Evolutionary conservation across 2,888 invertebrate genomes (phyloP).

Genomic region (Mactromeris polynyma): DNA sequence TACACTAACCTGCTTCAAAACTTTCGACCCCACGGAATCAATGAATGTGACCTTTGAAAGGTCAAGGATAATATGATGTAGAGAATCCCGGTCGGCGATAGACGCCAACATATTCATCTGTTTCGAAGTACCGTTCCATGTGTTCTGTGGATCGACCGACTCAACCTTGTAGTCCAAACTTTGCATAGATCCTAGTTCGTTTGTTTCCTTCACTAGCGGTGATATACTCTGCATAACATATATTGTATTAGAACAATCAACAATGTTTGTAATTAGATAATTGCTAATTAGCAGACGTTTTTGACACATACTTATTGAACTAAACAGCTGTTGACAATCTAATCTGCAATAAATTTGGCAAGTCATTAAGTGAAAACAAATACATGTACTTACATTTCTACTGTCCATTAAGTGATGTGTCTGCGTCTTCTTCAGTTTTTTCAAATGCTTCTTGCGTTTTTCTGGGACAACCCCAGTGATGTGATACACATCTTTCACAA

Average conservation of each 20-base stretch:
- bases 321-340: too few relatives aligned
- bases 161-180: constrained; percentile 36
- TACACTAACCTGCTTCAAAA: constrained; percentile 80
- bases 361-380: too few relatives aligned
- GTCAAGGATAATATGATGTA: constrained; percentile 85
- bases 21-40: constrained; percentile 84
- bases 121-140: not conserved
- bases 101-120: constrained; percentile 18
- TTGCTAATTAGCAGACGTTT: too few relatives aligned
- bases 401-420: not conserved
- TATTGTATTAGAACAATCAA: too few relatives aligned
- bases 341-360: too few relatives aligned
- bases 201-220: constrained; percentile 61
- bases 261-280: too few relatives aligned
- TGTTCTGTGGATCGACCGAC: not conserved
- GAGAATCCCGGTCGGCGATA: not conserved
- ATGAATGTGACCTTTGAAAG: constrained; percentile 85
- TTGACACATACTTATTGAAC: too few relatives aligned
- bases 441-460: constrained; percentile 77
- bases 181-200: constrained; percentile 47
- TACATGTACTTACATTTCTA: constrained; percentile 39
- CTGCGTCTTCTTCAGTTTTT: constrained; percentile 46
- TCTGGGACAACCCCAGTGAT: constrained; percentile 81
- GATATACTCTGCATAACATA: constrained; percentile 43
- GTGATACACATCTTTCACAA: constrained; percentile 84